phyloP scores from a whole-genome alignment of 1,140 invertebrate species.

The Campodea augens region DNA sequence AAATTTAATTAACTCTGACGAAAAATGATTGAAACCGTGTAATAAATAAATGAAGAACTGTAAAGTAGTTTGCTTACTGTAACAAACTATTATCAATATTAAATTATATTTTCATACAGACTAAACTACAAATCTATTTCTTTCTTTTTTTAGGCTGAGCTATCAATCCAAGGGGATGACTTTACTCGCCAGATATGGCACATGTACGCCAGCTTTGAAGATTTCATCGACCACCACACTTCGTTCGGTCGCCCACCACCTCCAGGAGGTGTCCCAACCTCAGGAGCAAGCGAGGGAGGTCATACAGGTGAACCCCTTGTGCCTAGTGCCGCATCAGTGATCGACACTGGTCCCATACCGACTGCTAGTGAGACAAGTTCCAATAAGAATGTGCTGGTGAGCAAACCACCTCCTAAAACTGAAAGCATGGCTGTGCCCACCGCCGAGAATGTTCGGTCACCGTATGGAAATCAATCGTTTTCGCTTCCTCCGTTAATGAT shows the following conservation, averaged over 20 bases:
- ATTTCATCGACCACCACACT: conserved; percentile 18
- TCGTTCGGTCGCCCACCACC: neutral
- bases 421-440: too few species aligned
- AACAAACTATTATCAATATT: too few species aligned
- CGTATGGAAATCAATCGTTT: neutral
- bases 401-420: too few species aligned
- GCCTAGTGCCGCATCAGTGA: too few species aligned
- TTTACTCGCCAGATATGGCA: conserved; percentile 22
- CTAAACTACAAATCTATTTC: too few species aligned
- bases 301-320: too few species aligned
- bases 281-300: neutral
- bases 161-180: conserved; percentile 22
- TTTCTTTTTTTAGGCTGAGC: conserved; percentile 18
- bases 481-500: neutral
- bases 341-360: neutral
- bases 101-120: too few species aligned
- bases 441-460: too few species aligned
- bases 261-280: neutral
- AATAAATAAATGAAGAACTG: too few species aligned
- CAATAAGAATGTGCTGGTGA: neutral
- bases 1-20: too few species aligned
- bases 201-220: conserved; percentile 25
- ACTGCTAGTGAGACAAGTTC: neutral
- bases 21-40: too few species aligned
- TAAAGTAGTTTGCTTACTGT: too few species aligned